Evolutionary conservation across 2,888 invertebrate species (phyloP), one percentile per base, ranked within the genome.

Genomic region (Philaethria dido): DNA sequence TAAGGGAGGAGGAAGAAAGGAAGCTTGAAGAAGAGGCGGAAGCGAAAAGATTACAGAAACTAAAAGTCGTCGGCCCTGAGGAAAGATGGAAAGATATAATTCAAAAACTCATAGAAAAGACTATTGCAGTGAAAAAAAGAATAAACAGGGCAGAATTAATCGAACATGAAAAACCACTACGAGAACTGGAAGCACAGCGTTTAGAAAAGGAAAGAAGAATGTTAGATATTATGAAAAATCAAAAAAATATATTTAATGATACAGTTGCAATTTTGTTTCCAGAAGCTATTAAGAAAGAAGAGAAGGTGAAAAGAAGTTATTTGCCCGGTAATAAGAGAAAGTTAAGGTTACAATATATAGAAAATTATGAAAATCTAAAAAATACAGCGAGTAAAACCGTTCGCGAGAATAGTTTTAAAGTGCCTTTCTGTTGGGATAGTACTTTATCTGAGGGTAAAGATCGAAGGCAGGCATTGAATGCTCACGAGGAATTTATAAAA

Each of bases 81-180:
- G 93, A 93, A 69, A 92, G 94, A 73, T 95, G 95, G 94, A 93
- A 94, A 74, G 92, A 92, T 70, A 93, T 95, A 73, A 94, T 96
- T 77, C 90, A 95, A 59, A 94, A 94, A 72, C 93, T 95, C 0
- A 94, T 96, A 80, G 93, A 95, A 84, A 81, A 93, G 81, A 88
- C 95, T 70, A 92, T 96, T 77, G 84, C 95, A 39, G 93, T 93
- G 6, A 95, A 94, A 71, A 95, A 95, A 75, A 93, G 94, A 73
- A 88, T 95, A 39, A 93, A 94, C 64, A 92, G 93, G 72, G 93
- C 94, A 39, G 93, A 94, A 69, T 78, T 95, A 13, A 93, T 94
- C 71, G 94, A 92, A 75, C 92, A 94, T 50, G 93, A 94, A 71
- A 93, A 93, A 75, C 95, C 95, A 0, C 78, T 95, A 57, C 82